Evolutionary conservation across 1,140 invertebrate species (phyloP).

Genomic region (Panonychus citri): DNA sequence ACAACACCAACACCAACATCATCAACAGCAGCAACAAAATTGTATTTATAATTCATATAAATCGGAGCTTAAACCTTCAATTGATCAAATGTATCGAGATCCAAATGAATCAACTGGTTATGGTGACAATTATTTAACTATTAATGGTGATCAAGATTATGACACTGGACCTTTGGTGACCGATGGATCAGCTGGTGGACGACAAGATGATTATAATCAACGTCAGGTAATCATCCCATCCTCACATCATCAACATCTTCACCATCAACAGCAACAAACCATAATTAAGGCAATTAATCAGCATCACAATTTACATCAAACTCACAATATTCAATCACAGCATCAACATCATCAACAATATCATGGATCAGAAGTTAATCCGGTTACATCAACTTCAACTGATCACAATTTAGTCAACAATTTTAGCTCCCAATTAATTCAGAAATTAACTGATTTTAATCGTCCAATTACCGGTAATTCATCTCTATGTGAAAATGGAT

Average conservation of each 20-base stretch:
- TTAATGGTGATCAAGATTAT: neutral
- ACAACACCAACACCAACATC: conserved; percentile 9
- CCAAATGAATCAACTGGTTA: neutral
- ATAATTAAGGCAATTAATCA: neutral
- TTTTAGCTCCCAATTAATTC: too few relatives aligned
- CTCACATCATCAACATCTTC: neutral
- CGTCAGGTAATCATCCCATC: neutral
- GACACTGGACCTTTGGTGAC: too few relatives aligned
- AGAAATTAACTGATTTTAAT: neutral
- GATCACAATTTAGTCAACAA: too few relatives aligned
- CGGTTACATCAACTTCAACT: neutral
- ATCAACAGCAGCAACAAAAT: conserved; percentile 1
- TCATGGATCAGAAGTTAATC: neutral
- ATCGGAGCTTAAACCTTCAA: conserved; percentile 1
- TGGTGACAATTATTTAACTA: neutral
- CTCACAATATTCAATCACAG: neutral
- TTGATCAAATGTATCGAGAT: neutral
- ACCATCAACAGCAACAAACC: neutral
- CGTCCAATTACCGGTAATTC: too few relatives aligned
- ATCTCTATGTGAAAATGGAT: conserved; percentile 1
- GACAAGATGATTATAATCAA: too few relatives aligned
- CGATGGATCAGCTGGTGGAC: too few relatives aligned
- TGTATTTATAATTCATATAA: neutral
- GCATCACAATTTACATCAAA: neutral
- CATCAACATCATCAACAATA: neutral